Base-by-base conservation (phyloP, 2,113 vertebrate species). In the Entelurus aequoreus region DNA sequence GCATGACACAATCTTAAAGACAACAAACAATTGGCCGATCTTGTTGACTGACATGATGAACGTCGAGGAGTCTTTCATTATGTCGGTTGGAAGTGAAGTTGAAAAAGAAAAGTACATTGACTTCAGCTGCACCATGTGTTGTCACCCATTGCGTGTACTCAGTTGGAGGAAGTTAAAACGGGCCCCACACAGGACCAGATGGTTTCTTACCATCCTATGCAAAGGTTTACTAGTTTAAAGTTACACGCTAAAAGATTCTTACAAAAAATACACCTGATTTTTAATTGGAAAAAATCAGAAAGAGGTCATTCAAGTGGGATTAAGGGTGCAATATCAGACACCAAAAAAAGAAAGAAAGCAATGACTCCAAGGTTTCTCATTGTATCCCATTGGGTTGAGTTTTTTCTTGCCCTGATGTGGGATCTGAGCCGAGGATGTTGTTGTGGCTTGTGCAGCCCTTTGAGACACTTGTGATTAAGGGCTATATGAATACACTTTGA, bases 281-380 rank as follows among this genome's bases (percentile, higher is more conserved):
- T 51, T 60, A 4, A 48, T 56, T 0, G 19, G 2, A 54, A 37
- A 12, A 35, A 53, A 60, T 49, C 21, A 38, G 19, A 38, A 36
- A 47, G n/a, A 36, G 55, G 15, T 37, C 7, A 42, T 42, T 42
- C 7, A 42, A 42, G 7, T 42, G 40, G 40, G 40, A 71, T 70
- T 10, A 62, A 51, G 54, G 60, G 49, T 40, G n/a, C 54, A 42
- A 63, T 68, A 81, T 57, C 56, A 75, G 68, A 78, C 53, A 65
- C 47, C 61, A 72, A 58, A 57, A 75, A 78, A 64, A 61, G 73
- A 59, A 75, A 73, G 65, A 75, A 63, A 65, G 68, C 28, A 28
- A 28, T 28, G 28, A 28, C 28, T 28, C 28, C 28, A 28, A 28
- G 28, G 28, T 3, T 28, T 28, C 28, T 28, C 28, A 28, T 28